These are phyloP conservation scores for Lagria hirta DNA, from an alignment of 2,888 invertebrate genomes.

Conservation along the genomic window DNA sequence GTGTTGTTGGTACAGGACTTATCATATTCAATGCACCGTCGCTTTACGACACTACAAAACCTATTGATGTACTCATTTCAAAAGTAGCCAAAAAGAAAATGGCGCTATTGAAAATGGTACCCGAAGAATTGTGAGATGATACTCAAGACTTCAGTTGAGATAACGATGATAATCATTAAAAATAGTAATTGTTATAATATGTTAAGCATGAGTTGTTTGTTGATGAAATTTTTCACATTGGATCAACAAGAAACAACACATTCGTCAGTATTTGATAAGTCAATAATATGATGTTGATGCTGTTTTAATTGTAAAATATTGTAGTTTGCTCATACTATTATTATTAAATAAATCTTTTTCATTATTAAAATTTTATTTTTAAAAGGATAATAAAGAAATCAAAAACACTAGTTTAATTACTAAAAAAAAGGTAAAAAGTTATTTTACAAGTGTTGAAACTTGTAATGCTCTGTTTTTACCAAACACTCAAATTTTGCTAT, in stretches of 20 bases:
- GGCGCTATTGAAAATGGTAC: slow-evolving; percentile 85
- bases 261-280: slow-evolving; percentile 39
- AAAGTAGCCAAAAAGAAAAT: slow-evolving; percentile 90
- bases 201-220: slow-evolving; percentile 33
- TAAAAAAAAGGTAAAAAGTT: too few relatives aligned
- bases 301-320: slow-evolving; percentile 46
- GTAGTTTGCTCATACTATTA: slow-evolving; percentile 42
- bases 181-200: slow-evolving; percentile 46
- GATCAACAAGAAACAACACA: slow-evolving; percentile 17
- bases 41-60: slow-evolving; percentile 85
- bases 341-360: slow-evolving; percentile 45
- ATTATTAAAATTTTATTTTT: slow-evolving; percentile 30
- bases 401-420: too few relatives aligned
- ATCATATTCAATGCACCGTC: slow-evolving; percentile 90
- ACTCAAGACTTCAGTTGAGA: slow-evolving; percentile 38
- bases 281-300: slow-evolving; percentile 45
- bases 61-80: slow-evolving; percentile 87
- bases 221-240: slow-evolving; percentile 13
- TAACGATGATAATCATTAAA: slow-evolving; percentile 54
- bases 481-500: too few relatives aligned
- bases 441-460: too few relatives aligned
- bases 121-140: slow-evolving; percentile 55
- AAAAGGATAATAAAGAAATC: too few relatives aligned
- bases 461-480: too few relatives aligned
- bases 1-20: slow-evolving; percentile 84